phyloP scores from a whole-genome alignment of 1,140 invertebrate genomes.

The Probaryconus sp. region DNA sequence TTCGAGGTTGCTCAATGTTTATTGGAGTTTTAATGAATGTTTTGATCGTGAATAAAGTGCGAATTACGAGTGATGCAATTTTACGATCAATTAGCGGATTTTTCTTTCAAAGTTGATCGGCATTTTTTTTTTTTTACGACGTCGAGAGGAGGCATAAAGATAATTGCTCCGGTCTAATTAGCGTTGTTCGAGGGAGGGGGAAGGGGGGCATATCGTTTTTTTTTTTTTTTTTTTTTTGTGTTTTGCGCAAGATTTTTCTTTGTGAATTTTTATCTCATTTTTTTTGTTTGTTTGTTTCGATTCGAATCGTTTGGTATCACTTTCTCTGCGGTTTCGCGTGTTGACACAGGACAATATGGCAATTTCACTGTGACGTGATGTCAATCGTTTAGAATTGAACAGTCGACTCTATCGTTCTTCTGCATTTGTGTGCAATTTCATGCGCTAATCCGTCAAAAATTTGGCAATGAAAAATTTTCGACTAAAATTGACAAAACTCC shows the following conservation, averaged over 20 bases:
- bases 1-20: background rate
- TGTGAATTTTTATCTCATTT: too few relatives aligned
- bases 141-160: constrained; percentile 21
- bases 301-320: constrained; percentile 21
- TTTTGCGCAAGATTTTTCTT: constrained; percentile 27
- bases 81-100: background rate
- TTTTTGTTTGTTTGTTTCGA: too few relatives aligned
- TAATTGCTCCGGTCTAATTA: constrained; percentile 35
- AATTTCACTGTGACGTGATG: constrained; percentile 50
- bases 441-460: constrained; percentile 3
- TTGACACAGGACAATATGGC: constrained; percentile 51
- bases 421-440: constrained; percentile 9
- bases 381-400: constrained; percentile 36
- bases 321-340: constrained; percentile 31
- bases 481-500: too few relatives aligned
- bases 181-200: constrained; percentile 3
- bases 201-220: too few relatives aligned
- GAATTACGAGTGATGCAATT: constrained; percentile 8
- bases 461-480: too few relatives aligned
- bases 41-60: constrained; percentile 16
- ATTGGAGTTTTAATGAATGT: background rate
- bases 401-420: constrained; percentile 33
- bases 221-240: too few relatives aligned
- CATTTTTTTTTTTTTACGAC: constrained; percentile 10
- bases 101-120: background rate